These are phyloP conservation scores for Apamea epomidion DNA, from an alignment of 2,888 invertebrate genomes.

Conservation along the genomic window DNA sequence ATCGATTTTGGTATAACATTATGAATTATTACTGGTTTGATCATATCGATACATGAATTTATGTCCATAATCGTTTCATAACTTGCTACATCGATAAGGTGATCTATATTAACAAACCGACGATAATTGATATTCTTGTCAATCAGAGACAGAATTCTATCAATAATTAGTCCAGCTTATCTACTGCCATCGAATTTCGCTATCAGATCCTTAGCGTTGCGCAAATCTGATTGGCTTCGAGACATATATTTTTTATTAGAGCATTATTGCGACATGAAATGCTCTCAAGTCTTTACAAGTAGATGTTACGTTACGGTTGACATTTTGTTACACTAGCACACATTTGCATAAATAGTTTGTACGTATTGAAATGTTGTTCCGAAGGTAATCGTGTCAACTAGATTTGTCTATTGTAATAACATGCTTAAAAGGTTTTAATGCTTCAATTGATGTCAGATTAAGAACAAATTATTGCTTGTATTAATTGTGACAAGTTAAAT, in stretches of 20 bases:
- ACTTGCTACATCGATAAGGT: conserved; percentile 36
- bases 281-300: conserved; percentile 72
- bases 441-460: conserved; percentile 36
- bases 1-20: background rate
- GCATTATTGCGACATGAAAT: conserved; percentile 77
- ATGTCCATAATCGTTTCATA: conserved; percentile 40
- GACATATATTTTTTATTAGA: conserved; percentile 75
- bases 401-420: conserved; percentile 61
- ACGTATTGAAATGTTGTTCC: conserved; percentile 72
- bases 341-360: conserved; percentile 83
- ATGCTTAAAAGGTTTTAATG: conserved; percentile 31
- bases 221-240: conserved; percentile 74
- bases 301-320: conserved; percentile 78
- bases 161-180: conserved; percentile 73
- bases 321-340: conserved; percentile 78
- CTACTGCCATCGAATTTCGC: conserved; percentile 65
- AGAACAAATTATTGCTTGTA: background rate
- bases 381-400: conserved; percentile 69
- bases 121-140: conserved; percentile 77
- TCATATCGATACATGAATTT: conserved; percentile 20
- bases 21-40: conserved; percentile 10
- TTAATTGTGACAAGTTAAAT: background rate
- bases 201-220: conserved; percentile 70
- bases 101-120: conserved; percentile 53
- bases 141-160: conserved; percentile 73